Base-by-base conservation (phyloP, 2,797 vertebrate genomes). In the Acanthornis magna region DNA sequence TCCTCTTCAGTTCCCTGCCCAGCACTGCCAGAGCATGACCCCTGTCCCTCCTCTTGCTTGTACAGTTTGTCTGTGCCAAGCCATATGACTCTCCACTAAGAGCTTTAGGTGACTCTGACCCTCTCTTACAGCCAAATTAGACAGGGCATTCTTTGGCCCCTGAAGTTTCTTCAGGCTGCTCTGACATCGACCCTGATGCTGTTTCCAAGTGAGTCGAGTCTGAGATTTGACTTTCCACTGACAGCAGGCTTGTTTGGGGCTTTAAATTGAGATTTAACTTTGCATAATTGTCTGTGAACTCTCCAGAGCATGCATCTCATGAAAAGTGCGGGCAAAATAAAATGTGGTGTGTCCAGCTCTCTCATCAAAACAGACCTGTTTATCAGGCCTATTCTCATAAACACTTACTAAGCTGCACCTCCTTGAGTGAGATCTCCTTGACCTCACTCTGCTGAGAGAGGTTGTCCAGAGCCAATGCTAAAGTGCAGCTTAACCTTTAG, bases 401-500 rank as follows among this genome's bases (percentile, higher is more conserved):
- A 77, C 6, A 40, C 67, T 78, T 53, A 43, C 60, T 70, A 32
- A 74, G 53, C 80, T 76, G 42, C 23, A 30, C 20, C 47, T 95
- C 42, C 89, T 91, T 91, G 75, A 86, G 51, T 62, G 65, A 61
- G 78, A 85, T 58, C 66, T 94, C 70, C 89, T 89, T 68, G 51
- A 80, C 58, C 85, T 83, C 76, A 38, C 36, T 76, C 36, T 73
- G 61, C 70, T 75, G 68, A 88, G 74, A 51, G 67, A 76, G 75
- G 76, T 17, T 88, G 47, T 85, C 88, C 89, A 81, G 73, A 96
- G 83, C 43, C 84, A 85, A 78, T 72, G 66, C 65, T 92, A 61
- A 96, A 96, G 23, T 91, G 82, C 93, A 94, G 93, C 96, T 97
- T 97, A 96, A 75, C 81, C 71, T 88, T 94, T 88, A 77, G 29